phyloP scores from a whole-genome alignment of 1,140 invertebrate genomes.

The Drosophila melanogaster region DNA sequence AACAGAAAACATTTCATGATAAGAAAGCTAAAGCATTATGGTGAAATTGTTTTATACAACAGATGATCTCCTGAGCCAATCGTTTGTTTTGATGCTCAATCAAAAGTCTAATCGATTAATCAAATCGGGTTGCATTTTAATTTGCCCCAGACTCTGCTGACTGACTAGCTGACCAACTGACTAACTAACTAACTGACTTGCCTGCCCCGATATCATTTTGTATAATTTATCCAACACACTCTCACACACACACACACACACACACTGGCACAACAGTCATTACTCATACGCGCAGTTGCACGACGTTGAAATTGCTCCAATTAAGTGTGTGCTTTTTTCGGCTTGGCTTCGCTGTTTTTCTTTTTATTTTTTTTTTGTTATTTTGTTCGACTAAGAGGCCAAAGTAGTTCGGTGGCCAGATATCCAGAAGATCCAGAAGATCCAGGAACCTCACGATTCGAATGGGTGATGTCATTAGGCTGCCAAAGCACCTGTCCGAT shows the following conservation, averaged over 20 bases:
- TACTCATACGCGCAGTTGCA: conserved; percentile 77
- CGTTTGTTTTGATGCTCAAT: not conserved
- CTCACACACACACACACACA: conserved; percentile 6
- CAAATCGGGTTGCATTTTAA: conserved; percentile 68
- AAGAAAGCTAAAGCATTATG: too few species aligned
- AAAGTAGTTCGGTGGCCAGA: conserved; percentile 62
- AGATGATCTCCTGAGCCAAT: too few species aligned
- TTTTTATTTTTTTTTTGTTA: not conserved
- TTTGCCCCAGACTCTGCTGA: conserved; percentile 47
- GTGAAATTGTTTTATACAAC: too few species aligned
- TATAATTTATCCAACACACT: conserved; percentile 71
- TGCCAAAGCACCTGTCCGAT: conserved; percentile 70
- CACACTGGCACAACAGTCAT: conserved; percentile 27
- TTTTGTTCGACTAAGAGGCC: conserved; percentile 12
- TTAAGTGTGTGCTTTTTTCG: conserved; percentile 58
- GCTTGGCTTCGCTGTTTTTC: conserved; percentile 11
- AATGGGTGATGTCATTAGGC: conserved; percentile 70
- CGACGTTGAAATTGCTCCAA: conserved; percentile 80
- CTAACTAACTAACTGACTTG: conserved; percentile 62
- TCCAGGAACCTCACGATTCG: conserved; percentile 41
- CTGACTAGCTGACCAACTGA: conserved; percentile 34
- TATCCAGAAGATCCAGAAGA: not conserved
- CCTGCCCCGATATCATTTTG: conserved; percentile 69
- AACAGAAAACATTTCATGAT: too few species aligned
- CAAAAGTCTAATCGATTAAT: conserved; percentile 64